Conservation (phyloP, 2,888 invertebrate genomes). For the Patella ulyssiponensis region DNA sequence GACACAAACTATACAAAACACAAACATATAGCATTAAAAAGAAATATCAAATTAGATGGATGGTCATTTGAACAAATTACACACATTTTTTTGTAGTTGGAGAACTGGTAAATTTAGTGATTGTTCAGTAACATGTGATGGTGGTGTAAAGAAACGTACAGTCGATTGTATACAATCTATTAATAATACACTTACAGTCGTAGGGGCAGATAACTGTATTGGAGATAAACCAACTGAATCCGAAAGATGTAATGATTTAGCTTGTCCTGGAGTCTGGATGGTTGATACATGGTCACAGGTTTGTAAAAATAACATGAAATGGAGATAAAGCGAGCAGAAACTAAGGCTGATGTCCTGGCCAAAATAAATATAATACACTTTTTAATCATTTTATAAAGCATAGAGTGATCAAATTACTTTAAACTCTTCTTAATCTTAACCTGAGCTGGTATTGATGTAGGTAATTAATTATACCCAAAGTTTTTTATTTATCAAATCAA, state of each 20-base stretch:
- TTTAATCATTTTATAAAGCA: no score
- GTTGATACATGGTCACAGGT: conserved; percentile 50
- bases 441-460: no score
- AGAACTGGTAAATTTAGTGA: conserved; percentile 39
- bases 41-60: no score
- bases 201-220: conserved; percentile 39
- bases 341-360: no score
- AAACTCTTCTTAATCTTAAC: no score
- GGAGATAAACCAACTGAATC: conserved; percentile 40
- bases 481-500: no score
- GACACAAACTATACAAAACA: no score
- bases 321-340: no score
- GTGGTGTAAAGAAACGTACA: conserved; percentile 38
- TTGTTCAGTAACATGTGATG: conserved; percentile 53
- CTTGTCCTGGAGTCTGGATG: conserved; percentile 52
- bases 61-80: background rate
- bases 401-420: no score
- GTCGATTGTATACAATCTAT: conserved; percentile 38
- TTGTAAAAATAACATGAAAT: conserved; percentile 25
- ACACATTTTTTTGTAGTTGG: conserved; percentile 44
- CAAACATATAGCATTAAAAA: no score
- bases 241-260: conserved; percentile 40
- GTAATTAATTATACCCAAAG: no score
- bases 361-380: no score
- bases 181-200: conserved; percentile 24